These are phyloP conservation scores for Sesia bembeciformis DNA, from an alignment of 2,888 invertebrate genomes.

Conservation along the genomic window DNA sequence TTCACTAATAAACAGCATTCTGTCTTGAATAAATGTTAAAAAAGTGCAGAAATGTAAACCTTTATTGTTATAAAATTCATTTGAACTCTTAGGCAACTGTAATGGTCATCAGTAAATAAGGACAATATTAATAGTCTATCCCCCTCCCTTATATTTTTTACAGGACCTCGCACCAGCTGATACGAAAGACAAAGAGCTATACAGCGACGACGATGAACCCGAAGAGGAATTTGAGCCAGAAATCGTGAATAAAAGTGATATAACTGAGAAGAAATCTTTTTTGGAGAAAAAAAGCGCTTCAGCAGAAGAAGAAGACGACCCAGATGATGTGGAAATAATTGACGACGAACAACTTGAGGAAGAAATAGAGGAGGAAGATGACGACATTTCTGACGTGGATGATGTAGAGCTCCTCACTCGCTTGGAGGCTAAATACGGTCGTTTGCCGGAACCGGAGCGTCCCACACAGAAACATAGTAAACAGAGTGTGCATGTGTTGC, in stretches of 20 bases:
- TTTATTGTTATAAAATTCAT: too few species aligned
- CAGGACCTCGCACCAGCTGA: too few species aligned
- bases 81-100: too few species aligned
- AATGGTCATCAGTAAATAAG: too few species aligned
- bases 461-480: constrained; percentile 67
- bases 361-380: constrained; percentile 63
- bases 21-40: too few species aligned
- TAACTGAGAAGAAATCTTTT: constrained; percentile 6
- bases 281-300: too few species aligned
- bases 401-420: constrained; percentile 80
- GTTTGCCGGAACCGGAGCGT: constrained; percentile 72
- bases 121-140: too few species aligned
- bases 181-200: constrained; percentile 34
- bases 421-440: constrained; percentile 83
- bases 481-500: constrained; percentile 5
- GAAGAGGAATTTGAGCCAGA: constrained; percentile 40
- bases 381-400: constrained; percentile 78
- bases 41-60: too few species aligned
- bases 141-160: too few species aligned
- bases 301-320: constrained; percentile 41
- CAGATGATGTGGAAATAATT: constrained; percentile 62
- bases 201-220: constrained; percentile 53
- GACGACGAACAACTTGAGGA: constrained; percentile 63
- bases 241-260: constrained; percentile 25
- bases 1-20: too few species aligned